phyloP scores from a whole-genome alignment of 2,888 invertebrate genomes.

The Acleris emargana region DNA sequence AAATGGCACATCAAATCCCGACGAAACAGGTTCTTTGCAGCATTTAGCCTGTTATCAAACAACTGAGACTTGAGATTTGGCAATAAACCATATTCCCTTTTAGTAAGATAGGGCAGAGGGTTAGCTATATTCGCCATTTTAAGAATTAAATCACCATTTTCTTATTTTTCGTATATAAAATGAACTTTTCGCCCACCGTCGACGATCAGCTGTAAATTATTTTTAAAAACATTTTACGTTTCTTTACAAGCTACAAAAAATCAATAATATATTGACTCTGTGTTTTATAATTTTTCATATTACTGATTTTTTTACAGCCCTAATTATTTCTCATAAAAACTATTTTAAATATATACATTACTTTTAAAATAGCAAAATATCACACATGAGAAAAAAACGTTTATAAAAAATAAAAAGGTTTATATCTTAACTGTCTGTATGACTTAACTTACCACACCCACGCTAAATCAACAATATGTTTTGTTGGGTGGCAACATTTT shows the following conservation, averaged over 20 bases:
- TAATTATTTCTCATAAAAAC: too few relatives aligned
- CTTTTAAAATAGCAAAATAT: too few relatives aligned
- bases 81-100: conserved; percentile 85
- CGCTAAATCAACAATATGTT: too few relatives aligned
- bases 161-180: conserved; percentile 51
- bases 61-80: conserved; percentile 84
- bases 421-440: too few relatives aligned
- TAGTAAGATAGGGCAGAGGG: conserved; percentile 84
- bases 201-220: conserved; percentile 78
- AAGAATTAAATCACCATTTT: conserved; percentile 73
- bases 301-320: not conserved
- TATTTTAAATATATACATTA: too few relatives aligned
- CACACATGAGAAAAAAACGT: too few relatives aligned
- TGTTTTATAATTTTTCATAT: not conserved
- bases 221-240: conserved; percentile 66
- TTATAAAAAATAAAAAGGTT: too few relatives aligned
- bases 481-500: not conserved
- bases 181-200: conserved; percentile 49
- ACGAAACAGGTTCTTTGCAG: conserved; percentile 90
- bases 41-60: conserved; percentile 85
- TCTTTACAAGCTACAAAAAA: conserved; percentile 42
- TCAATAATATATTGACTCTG: conserved; percentile 23
- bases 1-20: conserved; percentile 95
- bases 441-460: too few relatives aligned
- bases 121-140: conserved; percentile 81